phyloP scores from a whole-genome alignment of 1,140 invertebrate species.

The Plectus sambesii region DNA sequence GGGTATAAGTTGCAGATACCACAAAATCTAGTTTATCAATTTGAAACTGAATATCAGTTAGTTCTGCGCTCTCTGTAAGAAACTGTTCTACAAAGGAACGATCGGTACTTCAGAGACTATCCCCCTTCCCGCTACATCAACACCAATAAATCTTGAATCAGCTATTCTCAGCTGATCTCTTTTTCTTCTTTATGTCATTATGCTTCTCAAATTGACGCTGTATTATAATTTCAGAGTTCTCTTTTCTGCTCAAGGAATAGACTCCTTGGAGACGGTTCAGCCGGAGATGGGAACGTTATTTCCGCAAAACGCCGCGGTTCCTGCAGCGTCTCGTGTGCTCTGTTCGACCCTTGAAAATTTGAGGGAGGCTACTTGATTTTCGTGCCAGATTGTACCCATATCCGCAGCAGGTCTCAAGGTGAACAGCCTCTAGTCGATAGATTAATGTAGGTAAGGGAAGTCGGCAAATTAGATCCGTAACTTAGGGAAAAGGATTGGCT shows the following conservation, averaged over 20 bases:
- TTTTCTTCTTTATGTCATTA: too few species aligned
- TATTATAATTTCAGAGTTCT: too few species aligned
- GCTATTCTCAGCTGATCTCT: too few species aligned
- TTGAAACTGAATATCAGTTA: too few species aligned
- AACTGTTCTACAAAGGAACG: too few species aligned
- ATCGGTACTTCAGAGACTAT: too few species aligned
- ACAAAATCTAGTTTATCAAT: too few species aligned
- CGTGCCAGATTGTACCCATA: constrained; percentile 59
- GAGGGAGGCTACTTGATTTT: constrained; percentile 59
- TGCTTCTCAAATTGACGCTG: too few species aligned
- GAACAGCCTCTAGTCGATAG: constrained; percentile 74
- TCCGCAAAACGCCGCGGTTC: constrained; percentile 47
- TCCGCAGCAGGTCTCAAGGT: constrained; percentile 76
- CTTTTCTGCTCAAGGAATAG: constrained; percentile 60
- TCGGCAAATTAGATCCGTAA: constrained; percentile 69
- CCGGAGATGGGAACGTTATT: constrained; percentile 47
- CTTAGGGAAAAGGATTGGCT: constrained; percentile 67
- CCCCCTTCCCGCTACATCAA: too few species aligned
- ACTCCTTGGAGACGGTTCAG: constrained; percentile 58
- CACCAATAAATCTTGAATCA: too few species aligned
- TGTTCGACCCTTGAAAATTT: constrained; percentile 64
- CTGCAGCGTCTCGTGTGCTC: constrained; percentile 49
- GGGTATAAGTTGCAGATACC: too few species aligned
- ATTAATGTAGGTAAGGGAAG: constrained; percentile 77
- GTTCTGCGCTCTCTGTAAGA: too few species aligned